Conservation (phyloP, 2,797 vertebrate genomes). For the Varecia variegata region DNA sequence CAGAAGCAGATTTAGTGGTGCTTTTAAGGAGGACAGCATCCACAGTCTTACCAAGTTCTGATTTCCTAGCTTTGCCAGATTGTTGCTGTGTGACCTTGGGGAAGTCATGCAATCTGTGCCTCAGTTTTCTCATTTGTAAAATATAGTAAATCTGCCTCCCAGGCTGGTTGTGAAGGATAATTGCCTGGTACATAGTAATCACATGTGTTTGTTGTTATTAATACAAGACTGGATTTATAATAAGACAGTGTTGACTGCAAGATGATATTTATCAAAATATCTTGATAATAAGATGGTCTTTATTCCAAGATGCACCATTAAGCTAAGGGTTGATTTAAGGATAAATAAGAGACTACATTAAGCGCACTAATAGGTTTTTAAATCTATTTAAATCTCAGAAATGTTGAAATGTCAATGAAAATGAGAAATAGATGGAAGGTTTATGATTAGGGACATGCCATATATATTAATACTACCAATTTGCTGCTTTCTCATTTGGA, state of each 20-base stretch:
- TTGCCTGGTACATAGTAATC: neutral
- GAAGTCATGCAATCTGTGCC: neutral
- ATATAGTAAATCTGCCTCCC: neutral
- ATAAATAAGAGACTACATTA: neutral
- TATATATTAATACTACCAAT: neutral
- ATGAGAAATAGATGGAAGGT: neutral
- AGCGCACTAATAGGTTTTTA: conserved; percentile 1
- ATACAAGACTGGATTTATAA: neutral
- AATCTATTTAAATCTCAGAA: conserved; percentile 11
- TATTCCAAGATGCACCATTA: neutral
- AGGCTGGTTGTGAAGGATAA: neutral
- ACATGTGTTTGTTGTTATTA: neutral
- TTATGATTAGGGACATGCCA: neutral
- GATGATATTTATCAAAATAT: neutral
- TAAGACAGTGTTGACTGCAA: neutral
- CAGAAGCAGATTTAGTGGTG: neutral
- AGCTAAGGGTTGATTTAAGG: neutral
- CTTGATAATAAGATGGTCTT: neutral
- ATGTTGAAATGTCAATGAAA: neutral
- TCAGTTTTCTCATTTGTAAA: neutral
- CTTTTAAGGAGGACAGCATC: neutral
- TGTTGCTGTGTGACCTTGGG: neutral
- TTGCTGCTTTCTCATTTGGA: neutral
- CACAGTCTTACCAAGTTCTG: neutral
- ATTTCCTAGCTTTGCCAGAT: neutral